These are phyloP conservation scores for Eidolon helvum DNA, from an alignment of 2,113 vertebrate genomes.

Conservation along the genomic window DNA sequence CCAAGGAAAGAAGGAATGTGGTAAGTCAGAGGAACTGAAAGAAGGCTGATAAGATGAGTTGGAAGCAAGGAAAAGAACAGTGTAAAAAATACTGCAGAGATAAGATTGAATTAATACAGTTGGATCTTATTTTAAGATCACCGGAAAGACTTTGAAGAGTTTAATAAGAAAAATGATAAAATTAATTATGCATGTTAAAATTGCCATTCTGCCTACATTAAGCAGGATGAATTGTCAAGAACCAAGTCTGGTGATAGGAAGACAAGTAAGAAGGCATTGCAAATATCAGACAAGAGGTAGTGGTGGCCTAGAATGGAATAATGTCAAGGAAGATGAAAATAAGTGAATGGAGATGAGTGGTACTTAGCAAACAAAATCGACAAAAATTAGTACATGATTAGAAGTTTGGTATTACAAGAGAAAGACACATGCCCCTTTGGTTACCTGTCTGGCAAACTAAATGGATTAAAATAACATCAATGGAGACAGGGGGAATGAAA, in stretches of 20 bases:
- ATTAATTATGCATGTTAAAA: slow-evolving; percentile 18
- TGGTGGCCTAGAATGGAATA: background rate
- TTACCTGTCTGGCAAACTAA: background rate
- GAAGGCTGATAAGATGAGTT: background rate
- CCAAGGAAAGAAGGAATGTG: background rate
- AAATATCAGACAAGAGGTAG: background rate
- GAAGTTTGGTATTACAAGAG: background rate
- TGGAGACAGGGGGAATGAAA: background rate
- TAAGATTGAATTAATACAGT: background rate
- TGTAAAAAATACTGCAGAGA: background rate
- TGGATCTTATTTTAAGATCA: background rate
- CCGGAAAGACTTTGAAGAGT: background rate
- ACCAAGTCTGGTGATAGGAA: background rate
- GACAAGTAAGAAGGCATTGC: background rate
- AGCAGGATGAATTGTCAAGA: background rate
- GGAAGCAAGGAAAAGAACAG: background rate
- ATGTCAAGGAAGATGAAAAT: background rate
- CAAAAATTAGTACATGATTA: background rate
- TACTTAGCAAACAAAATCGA: background rate
- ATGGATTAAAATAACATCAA: background rate
- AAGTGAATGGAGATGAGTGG: background rate
- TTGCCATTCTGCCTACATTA: background rate
- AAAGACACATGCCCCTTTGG: background rate
- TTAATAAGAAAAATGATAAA: slow-evolving; percentile 25
- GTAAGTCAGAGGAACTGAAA: background rate